Evolutionary conservation across 2,888 invertebrate species (phyloP).

Genomic region (Nemapogon koenigi): DNA sequence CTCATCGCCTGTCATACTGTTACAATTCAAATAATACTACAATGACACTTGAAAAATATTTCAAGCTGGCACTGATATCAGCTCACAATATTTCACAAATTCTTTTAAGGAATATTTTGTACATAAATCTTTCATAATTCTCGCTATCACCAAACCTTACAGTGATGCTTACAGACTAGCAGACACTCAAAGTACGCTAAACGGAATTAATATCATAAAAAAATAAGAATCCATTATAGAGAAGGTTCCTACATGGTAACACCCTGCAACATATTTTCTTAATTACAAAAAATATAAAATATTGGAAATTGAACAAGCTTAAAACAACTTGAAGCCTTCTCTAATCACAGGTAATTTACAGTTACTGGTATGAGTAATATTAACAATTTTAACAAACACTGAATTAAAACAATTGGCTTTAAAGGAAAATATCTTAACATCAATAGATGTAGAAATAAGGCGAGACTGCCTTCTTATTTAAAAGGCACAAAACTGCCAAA

Average conservation of each 20-base stretch:
- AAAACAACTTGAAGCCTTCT: constrained; percentile 33
- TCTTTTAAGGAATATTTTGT: constrained; percentile 24
- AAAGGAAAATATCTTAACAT: constrained; percentile 5
- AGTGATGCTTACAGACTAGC: constrained; percentile 64
- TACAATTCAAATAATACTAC: constrained; percentile 29
- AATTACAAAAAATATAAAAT: not conserved
- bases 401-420: not conserved
- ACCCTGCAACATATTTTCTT: not conserved
- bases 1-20: constrained; percentile 60
- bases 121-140: constrained; percentile 56
- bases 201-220: constrained; percentile 14
- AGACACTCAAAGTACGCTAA: constrained; percentile 45
- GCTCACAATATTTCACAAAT: constrained; percentile 25
- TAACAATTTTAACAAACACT: not conserved
- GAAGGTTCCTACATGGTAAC: not conserved
- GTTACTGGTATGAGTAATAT: not conserved
- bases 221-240: constrained; percentile 16
- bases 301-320: constrained; percentile 13
- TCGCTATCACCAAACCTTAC: constrained; percentile 61
- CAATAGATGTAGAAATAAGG: constrained; percentile 4
- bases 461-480: constrained; percentile 16
- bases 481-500: constrained; percentile 17
- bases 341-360: constrained; percentile 52
- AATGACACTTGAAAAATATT: too few species aligned
- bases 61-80: too few species aligned